phyloP scores from a whole-genome alignment of 2,888 invertebrate genomes.

The Bibio marci region DNA sequence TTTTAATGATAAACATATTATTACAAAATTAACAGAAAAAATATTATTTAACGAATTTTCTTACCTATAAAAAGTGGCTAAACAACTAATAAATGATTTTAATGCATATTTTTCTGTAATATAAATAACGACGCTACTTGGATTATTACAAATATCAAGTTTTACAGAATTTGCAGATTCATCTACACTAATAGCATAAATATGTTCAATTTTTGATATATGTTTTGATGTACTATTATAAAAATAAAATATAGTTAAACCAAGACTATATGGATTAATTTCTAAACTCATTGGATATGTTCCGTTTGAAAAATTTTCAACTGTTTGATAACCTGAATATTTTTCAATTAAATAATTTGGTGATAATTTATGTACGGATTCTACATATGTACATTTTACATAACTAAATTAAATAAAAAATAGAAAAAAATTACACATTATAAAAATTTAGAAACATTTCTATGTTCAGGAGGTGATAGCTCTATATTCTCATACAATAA shows the following conservation, averaged over 20 bases:
- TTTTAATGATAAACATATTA: not conserved
- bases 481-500: no score
- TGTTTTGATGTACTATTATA: slow-evolving; percentile 52
- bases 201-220: slow-evolving; percentile 64
- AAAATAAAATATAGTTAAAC: slow-evolving; percentile 45
- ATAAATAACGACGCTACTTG: slow-evolving; percentile 22
- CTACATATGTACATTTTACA: slow-evolving; percentile 65
- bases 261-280: slow-evolving; percentile 49
- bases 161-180: slow-evolving; percentile 52
- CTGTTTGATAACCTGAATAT: slow-evolving; percentile 34
- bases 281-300: slow-evolving; percentile 44
- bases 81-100: slow-evolving; percentile 61
- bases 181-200: slow-evolving; percentile 64
- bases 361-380: slow-evolving; percentile 60
- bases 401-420: slow-evolving; percentile 26
- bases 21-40: not conserved
- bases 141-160: slow-evolving; percentile 43
- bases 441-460: not conserved
- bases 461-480: no score
- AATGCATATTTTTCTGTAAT: slow-evolving; percentile 27
- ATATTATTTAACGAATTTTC: slow-evolving; percentile 4
- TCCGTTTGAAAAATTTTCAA: slow-evolving; percentile 44
- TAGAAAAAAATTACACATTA: not conserved
- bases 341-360: slow-evolving; percentile 69
- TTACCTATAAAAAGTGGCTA: slow-evolving; percentile 72